Percentiles rank a stretch among this genome's conserved stretches.
Evolutionary conservation across 2,113 vertebrate genomes (phyloP).

Genomic region (Macquaria ambigua): DNA sequence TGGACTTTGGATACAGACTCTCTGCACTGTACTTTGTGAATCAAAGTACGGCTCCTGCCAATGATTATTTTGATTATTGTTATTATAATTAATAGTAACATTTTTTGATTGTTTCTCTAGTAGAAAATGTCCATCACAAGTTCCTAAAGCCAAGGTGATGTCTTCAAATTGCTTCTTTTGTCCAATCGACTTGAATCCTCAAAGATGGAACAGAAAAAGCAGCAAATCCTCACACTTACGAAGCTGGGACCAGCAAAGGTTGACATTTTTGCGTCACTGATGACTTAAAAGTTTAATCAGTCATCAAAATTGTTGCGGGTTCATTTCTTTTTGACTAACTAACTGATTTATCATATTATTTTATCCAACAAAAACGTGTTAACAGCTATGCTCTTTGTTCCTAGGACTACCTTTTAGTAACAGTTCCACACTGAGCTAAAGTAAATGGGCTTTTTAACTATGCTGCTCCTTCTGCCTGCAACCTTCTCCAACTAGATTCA

Average conservation of each 20-base stretch:
- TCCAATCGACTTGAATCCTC: neutral
- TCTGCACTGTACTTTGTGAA: neutral
- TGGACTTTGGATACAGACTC: neutral
- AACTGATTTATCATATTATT: neutral
- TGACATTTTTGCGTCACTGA: neutral
- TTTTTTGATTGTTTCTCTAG: neutral
- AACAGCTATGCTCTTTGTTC: neutral
- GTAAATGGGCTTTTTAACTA: conserved; percentile 3
- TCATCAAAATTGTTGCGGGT: neutral
- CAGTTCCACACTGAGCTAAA: neutral
- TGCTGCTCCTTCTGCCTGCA: neutral
- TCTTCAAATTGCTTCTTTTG: too few relatives aligned
- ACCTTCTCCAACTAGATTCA: neutral
- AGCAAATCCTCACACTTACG: neutral
- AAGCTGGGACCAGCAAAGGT: neutral
- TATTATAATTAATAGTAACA: too few relatives aligned
- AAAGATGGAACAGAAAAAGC: too few relatives aligned
- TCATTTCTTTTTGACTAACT: neutral
- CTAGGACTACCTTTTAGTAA: neutral
- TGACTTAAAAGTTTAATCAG: neutral
- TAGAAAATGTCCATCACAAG: neutral
- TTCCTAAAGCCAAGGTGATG: too few relatives aligned
- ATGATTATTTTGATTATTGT: neutral
- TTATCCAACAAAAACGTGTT: neutral
- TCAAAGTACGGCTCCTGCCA: neutral